Percentiles rank a stretch among this genome's conserved stretches.
Evolutionary conservation across 2,888 invertebrate species (phyloP).

Genomic region (Sphaerophoria rueppellii): DNA sequence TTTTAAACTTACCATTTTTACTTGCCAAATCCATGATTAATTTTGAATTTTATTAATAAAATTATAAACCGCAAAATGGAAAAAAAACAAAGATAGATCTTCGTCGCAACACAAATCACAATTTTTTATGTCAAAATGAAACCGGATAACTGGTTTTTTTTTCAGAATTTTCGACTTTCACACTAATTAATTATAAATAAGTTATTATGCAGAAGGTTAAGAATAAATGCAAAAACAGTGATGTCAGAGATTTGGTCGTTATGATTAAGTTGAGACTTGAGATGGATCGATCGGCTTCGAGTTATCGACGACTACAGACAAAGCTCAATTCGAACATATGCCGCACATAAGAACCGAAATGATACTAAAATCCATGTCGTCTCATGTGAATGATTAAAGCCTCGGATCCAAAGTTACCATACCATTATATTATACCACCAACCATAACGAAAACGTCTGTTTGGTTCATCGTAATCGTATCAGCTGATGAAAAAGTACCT

Average conservation of each 20-base stretch:
- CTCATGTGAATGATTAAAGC: conserved; percentile 49
- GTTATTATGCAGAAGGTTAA: neutral
- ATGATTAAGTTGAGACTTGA: neutral
- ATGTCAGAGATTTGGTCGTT: neutral
- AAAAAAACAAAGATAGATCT: neutral
- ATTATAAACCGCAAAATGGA: neutral
- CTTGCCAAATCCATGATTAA: conserved; percentile 3
- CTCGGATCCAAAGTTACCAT: conserved; percentile 25
- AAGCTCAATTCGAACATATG: conserved; percentile 24
- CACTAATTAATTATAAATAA: neutral
- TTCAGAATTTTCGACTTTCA: neutral
- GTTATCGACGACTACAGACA: neutral
- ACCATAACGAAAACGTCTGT: neutral
- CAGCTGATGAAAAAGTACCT: conserved; percentile 29
- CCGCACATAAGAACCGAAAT: conserved; percentile 37
- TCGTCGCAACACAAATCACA: neutral
- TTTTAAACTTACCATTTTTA: conserved; percentile 9
- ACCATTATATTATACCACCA: neutral
- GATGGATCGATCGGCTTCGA: neutral
- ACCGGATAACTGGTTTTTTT: neutral
- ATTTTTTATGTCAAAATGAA: too few relatives aligned
- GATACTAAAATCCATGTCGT: conserved; percentile 47
- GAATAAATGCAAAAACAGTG: neutral
- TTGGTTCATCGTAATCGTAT: conserved; percentile 7
- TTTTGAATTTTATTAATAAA: neutral